These are phyloP conservation scores for Speoplatyrhinus poulsoni DNA, from an alignment of 2,113 vertebrate species.

Conservation along the genomic window DNA sequence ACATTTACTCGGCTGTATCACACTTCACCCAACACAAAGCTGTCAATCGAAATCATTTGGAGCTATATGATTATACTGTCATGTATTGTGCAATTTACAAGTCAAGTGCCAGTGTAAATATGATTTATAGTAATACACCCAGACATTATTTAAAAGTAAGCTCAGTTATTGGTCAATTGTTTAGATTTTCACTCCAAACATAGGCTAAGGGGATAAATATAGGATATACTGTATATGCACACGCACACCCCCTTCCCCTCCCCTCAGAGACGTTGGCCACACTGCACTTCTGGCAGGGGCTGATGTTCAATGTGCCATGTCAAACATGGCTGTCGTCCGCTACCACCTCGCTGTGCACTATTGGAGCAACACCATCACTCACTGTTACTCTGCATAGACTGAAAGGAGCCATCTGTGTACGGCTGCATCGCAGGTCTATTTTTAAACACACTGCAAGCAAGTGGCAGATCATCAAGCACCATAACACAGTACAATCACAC, in stretches of 20 bases:
- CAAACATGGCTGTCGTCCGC: constrained; percentile 33
- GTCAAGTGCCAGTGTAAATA: neutral
- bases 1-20: neutral
- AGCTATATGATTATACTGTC: neutral
- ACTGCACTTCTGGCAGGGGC: constrained; percentile 15
- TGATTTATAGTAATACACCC: no score
- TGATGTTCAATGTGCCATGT: constrained; percentile 30
- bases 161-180: no score
- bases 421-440: no score
- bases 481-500: no score
- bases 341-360: no score
- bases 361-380: neutral
- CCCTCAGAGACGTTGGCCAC: constrained; percentile 17
- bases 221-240: no score
- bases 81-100: neutral
- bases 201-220: neutral
- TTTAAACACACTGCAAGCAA: no score
- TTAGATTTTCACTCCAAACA: neutral
- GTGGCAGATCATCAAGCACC: no score
- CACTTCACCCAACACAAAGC: neutral
- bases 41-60: neutral
- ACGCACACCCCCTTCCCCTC: neutral
- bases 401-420: constrained; percentile 49
- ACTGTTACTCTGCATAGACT: constrained; percentile 51
- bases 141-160: no score